Conservation (phyloP, 2,888 invertebrate genomes). For the Sphaerophoria taeniata region DNA sequence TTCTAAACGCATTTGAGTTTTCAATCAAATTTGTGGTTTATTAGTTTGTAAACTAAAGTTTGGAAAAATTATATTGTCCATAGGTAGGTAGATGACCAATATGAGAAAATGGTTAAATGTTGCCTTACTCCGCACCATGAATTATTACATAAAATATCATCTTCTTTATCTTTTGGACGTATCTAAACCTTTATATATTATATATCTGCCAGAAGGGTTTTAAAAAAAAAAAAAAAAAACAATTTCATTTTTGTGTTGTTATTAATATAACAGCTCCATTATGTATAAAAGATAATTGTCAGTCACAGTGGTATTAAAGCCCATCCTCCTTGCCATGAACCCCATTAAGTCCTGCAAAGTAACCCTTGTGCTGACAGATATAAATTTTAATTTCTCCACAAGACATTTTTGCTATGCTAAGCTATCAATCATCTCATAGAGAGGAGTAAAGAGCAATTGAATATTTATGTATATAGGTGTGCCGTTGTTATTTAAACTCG, state of each 20-base stretch:
- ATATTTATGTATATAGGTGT: constrained; percentile 13
- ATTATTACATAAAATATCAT: no score
- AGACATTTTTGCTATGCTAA: constrained; percentile 28
- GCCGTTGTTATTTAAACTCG: constrained; percentile 33
- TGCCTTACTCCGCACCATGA: no score
- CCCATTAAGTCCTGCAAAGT: constrained; percentile 38
- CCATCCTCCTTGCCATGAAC: constrained; percentile 39
- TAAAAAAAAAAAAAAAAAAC: background rate
- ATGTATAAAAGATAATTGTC: constrained; percentile 23
- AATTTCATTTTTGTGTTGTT: background rate
- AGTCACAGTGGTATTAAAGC: constrained; percentile 50
- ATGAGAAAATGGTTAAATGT: no score
- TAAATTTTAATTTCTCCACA: constrained; percentile 59
- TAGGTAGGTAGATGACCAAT: no score
- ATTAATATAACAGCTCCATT: constrained; percentile 18
- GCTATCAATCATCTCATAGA: constrained; percentile 58
- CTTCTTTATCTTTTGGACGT: no score
- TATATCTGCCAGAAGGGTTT: background rate
- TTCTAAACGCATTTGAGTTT: no score
- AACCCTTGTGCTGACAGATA: constrained; percentile 53
- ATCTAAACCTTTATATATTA: background rate
- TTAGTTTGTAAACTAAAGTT: no score
- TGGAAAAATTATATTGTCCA: no score
- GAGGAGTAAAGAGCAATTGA: constrained; percentile 1
- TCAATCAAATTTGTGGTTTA: no score